phyloP scores from a whole-genome alignment of 1,140 invertebrate species.

The Reticulitermes speratus region DNA sequence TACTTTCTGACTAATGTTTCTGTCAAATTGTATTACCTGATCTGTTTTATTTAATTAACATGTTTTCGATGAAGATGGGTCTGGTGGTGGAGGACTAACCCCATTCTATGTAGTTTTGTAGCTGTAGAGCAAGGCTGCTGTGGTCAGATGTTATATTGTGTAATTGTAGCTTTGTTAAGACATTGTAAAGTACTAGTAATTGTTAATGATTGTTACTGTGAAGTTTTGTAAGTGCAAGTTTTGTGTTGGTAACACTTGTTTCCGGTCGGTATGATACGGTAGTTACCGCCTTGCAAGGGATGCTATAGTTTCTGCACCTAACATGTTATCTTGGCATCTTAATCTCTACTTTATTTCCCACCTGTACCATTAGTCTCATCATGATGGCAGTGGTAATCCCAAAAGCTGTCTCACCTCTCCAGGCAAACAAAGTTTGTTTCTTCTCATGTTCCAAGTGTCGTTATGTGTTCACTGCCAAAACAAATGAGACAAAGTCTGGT shows the following conservation, averaged over 20 bases:
- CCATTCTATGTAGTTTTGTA: slow-evolving; percentile 10
- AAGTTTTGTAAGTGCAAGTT: slow-evolving; percentile 31
- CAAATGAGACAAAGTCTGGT: not conserved
- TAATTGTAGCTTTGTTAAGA: slow-evolving; percentile 36
- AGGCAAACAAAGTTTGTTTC: not conserved
- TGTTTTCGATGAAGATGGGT: slow-evolving; percentile 31
- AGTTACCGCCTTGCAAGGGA: slow-evolving; percentile 34
- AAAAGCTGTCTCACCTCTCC: not conserved
- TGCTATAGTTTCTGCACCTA: slow-evolving; percentile 18
- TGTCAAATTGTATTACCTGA: slow-evolving; percentile 21
- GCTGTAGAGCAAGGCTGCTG: slow-evolving; percentile 36
- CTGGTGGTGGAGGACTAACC: slow-evolving; percentile 35
- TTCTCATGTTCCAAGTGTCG: not conserved
- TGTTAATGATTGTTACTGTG: slow-evolving; percentile 32
- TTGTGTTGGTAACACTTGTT: slow-evolving; percentile 26
- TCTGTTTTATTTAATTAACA: slow-evolving; percentile 34
- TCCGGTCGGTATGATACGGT: slow-evolving; percentile 24
- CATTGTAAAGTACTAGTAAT: slow-evolving; percentile 33
- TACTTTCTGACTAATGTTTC: slow-evolving; percentile 27
- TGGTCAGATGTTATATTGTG: slow-evolving; percentile 35
- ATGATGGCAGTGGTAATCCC: not conserved
- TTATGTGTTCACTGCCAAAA: slow-evolving; percentile 31
- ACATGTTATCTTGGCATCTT: slow-evolving; percentile 22
- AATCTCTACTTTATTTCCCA: not conserved
- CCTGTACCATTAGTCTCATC: not conserved